Conservation (phyloP, 1,140 invertebrate genomes). For the Diachasma alloeum region DNA sequence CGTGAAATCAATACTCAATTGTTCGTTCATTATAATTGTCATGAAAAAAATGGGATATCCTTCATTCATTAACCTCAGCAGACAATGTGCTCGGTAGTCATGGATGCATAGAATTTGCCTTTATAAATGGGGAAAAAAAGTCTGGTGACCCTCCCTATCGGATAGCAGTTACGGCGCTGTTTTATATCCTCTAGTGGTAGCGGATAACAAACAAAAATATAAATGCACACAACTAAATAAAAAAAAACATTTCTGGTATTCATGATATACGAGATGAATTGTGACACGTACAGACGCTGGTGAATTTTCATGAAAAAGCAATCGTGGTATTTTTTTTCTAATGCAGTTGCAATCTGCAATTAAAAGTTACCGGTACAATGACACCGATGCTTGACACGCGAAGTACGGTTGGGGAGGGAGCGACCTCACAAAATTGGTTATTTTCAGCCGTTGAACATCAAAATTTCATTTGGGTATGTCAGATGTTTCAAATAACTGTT, state of each 20-base stretch:
- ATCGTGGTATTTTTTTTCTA: not conserved
- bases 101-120: not conserved
- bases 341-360: not conserved
- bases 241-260: not conserved
- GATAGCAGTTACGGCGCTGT: not conserved
- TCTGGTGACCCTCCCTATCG: not conserved
- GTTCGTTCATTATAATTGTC: not conserved
- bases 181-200: not conserved
- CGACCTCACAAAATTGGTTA: not conserved
- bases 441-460: not conserved
- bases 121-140: not conserved
- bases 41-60: not conserved
- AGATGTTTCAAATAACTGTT: not conserved
- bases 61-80: not conserved
- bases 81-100: not conserved
- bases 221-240: not conserved
- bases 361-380: slow-evolving; percentile 5
- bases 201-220: not conserved
- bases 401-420: not conserved
- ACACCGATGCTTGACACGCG: not conserved
- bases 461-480: not conserved
- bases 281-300: not conserved
- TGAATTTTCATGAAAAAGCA: not conserved
- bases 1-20: not conserved
- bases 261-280: not conserved